Base-by-base conservation (phyloP, 37 sponge, comb jelly and placozoan species). In the Sycon ciliatum region DNA sequence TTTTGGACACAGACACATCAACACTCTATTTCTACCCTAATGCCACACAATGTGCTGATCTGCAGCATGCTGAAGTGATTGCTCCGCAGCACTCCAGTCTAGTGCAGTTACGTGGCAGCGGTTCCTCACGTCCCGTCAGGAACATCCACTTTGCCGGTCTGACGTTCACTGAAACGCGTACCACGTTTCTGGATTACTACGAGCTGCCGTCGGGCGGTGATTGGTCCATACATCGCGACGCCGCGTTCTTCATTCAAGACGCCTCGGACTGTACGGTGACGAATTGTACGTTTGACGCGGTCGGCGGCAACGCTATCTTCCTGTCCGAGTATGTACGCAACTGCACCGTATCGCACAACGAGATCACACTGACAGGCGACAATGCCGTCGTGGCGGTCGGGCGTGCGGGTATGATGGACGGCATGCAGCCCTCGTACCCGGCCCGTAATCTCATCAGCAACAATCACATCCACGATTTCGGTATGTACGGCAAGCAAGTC, bases 311-410 rank as follows among this genome's bases (percentile, higher is more conserved):
- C n/a, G 82, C 65, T 2, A 31, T 81, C 22, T 69, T 60, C 23
- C 38, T 81, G 23, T 75, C 76, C 46, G 52, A 67, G 18, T 81
- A 81, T 46, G 72, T 70, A 11, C 75, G 82, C 13, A 40, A 69
- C 63, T 68, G 65, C 7, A 35, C 38, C 27, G 69, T 87, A 22
- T 34, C 71, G 26, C 38, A 63, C 6, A 75, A 74, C 52, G 88
- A 87, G 61, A 73, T 83, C 66, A 65, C 73, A 11, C 75, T 56
- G 57, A 75, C 63, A 40, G 84, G 85, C 36, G 81, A 83, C 74
- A 82, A 68, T 61, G 88, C 81, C 22, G 83, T 87, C 42, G 88
- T 76, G 23, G 22, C 64, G 4, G 67, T 76, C 28, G 88, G 88
- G 28, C 34, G 31, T 13, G n/a, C 82, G 27, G 54, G 76, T 13